These are phyloP conservation scores for Cabera pusaria DNA, from an alignment of 2,888 invertebrate genomes.

Conservation along the genomic window DNA sequence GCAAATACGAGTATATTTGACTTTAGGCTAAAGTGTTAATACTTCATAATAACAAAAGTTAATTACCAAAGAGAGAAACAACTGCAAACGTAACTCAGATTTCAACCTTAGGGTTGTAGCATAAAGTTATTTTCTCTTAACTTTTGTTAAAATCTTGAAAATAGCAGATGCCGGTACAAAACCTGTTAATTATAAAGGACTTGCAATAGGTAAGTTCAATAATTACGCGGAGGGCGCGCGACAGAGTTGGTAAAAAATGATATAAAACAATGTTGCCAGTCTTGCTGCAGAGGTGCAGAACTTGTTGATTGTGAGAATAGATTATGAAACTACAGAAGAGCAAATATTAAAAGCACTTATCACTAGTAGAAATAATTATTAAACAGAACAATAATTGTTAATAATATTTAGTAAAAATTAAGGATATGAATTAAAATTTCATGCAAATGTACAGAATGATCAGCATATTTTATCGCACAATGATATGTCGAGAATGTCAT, in stretches of 20 bases:
- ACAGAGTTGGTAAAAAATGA: conserved; percentile 55
- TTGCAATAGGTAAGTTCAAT: conserved; percentile 65
- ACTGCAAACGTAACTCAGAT: not conserved
- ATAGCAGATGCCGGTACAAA: conserved; percentile 56
- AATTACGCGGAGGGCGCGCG: conserved; percentile 64
- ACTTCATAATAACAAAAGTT: conserved; percentile 51
- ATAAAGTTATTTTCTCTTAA: conserved; percentile 15
- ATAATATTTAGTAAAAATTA: no score
- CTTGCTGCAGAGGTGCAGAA: conserved; percentile 47
- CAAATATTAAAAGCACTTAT: no score
- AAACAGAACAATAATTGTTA: no score
- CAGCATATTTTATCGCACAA: no score
- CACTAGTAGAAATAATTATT: no score
- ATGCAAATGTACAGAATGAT: no score
- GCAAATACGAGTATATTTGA: conserved; percentile 9
- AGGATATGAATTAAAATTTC: no score
- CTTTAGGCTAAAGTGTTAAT: conserved; percentile 30
- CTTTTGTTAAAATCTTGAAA: conserved; percentile 14
- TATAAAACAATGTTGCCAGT: conserved; percentile 45
- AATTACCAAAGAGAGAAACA: conserved; percentile 52
- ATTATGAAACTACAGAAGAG: conserved; percentile 16
- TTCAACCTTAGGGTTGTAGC: not conserved
- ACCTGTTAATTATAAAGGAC: conserved; percentile 68
- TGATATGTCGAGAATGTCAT: no score
- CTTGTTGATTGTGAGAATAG: conserved; percentile 47